Evolutionary conservation across 2,113 vertebrate genomes (phyloP).

Genomic region (Gasterosteus aculeatus): DNA sequence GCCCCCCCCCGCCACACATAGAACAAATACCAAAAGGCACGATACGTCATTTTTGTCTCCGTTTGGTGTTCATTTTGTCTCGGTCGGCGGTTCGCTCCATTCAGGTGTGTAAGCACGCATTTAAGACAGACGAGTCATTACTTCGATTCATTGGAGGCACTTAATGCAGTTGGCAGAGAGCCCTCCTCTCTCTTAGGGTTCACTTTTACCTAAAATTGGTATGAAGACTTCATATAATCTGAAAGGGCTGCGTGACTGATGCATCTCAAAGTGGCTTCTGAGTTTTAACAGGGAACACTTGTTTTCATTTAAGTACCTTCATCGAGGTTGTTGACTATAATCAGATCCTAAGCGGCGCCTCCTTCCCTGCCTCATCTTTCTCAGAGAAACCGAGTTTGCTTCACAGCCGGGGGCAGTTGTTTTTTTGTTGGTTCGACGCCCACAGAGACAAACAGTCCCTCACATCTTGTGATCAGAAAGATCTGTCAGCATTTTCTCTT

Average conservation of each 20-base stretch:
- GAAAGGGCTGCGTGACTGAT: slow-evolving; percentile 12
- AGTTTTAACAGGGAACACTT: slow-evolving; percentile 15
- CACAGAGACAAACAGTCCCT: slow-evolving; percentile 36
- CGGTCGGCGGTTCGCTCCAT: background rate
- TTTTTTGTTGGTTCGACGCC: slow-evolving; percentile 24
- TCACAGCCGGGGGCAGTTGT: slow-evolving; percentile 5
- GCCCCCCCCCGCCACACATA: background rate
- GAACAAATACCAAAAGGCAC: background rate
- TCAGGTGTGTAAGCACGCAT: background rate
- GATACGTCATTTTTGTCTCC: background rate
- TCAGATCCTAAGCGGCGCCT: slow-evolving; percentile 11
- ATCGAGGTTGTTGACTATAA: slow-evolving; percentile 25
- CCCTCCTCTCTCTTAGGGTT: background rate
- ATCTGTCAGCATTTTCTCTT: slow-evolving; percentile 42
- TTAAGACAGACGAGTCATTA: background rate
- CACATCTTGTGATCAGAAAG: slow-evolving; percentile 46
- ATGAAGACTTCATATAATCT: slow-evolving; percentile 11
- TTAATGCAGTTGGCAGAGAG: background rate
- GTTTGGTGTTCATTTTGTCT: background rate
- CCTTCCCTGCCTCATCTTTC: background rate
- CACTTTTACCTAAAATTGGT: background rate
- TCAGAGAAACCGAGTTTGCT: background rate
- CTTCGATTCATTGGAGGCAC: background rate
- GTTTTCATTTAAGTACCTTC: slow-evolving; percentile 14
- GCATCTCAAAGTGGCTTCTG: background rate